A percentile compares a stretch with the other conserved stretches of the same genome.
These are phyloP conservation scores for Lepidocolaptes lacrymiger DNA, from an alignment of 2,797 vertebrate genomes.

Conservation along the genomic window DNA sequence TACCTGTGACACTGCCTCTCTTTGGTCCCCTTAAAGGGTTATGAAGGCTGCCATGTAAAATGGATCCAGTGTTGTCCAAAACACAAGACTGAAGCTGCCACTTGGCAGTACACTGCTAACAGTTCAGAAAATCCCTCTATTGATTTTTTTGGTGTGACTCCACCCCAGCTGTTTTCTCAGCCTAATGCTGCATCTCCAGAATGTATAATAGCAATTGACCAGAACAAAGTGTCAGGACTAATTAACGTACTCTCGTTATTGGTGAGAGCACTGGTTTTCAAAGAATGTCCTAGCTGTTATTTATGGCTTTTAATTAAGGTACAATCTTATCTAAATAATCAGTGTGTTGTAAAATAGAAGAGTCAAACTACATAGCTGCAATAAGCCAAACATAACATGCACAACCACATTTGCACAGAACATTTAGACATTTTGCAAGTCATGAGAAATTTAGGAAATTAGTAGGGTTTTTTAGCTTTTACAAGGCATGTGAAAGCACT, in stretches of 20 bases:
- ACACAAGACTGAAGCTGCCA: background rate
- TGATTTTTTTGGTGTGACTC: slow-evolving; percentile 34
- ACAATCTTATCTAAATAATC: slow-evolving; percentile 63
- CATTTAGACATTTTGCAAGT: slow-evolving; percentile 54
- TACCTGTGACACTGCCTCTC: background rate
- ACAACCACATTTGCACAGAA: slow-evolving; percentile 40
- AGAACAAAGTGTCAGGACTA: slow-evolving; percentile 61
- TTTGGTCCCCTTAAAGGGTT: background rate
- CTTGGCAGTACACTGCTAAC: background rate
- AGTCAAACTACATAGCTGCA: background rate
- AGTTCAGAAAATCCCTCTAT: background rate
- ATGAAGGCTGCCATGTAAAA: background rate
- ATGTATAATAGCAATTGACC: slow-evolving; percentile 53
- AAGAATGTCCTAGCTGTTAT: slow-evolving; percentile 26
- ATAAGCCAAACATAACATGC: background rate
- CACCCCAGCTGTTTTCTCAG: slow-evolving; percentile 36
- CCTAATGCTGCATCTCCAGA: slow-evolving; percentile 5
- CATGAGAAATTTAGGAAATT: slow-evolving; percentile 75
- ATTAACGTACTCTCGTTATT: slow-evolving; percentile 34
- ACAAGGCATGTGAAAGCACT: slow-evolving; percentile 77
- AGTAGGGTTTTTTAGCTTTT: slow-evolving; percentile 50
- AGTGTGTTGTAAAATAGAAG: slow-evolving; percentile 32
- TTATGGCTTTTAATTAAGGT: slow-evolving; percentile 62
- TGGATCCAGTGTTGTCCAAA: background rate
- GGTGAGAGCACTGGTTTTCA: background rate